A percentile compares a stretch with the other conserved stretches of the same genome.
Evolutionary conservation across 1,140 invertebrate species (phyloP).

Genomic region (Penaeus japonicus): DNA sequence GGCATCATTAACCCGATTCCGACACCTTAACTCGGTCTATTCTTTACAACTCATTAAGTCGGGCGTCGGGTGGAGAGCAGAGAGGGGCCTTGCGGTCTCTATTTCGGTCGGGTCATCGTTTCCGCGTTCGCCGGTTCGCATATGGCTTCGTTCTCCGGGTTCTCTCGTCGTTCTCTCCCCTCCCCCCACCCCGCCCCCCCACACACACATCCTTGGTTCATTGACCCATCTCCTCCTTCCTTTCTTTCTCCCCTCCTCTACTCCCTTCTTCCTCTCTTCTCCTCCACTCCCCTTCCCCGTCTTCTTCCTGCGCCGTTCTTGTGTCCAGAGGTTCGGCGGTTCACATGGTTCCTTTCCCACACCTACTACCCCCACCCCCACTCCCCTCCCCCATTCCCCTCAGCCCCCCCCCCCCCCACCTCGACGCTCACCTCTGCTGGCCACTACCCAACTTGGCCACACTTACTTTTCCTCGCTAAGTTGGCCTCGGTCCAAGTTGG

Average conservation of each 20-base stretch:
- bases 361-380: neutral
- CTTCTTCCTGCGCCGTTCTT: too few relatives aligned
- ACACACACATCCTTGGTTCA: too few relatives aligned
- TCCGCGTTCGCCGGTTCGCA: too few relatives aligned
- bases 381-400: neutral
- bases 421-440: neutral
- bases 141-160: too few relatives aligned
- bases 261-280: neutral
- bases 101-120: too few relatives aligned
- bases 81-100: too few relatives aligned
- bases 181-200: neutral
- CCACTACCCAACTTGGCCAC: neutral
- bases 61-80: too few relatives aligned
- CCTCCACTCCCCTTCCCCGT: neutral
- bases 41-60: too few relatives aligned
- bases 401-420: neutral
- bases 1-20: too few relatives aligned
- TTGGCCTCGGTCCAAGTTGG: neutral
- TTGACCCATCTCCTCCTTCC: neutral
- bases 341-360: neutral
- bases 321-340: neutral
- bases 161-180: too few relatives aligned
- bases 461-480: neutral
- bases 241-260: neutral
- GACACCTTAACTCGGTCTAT: too few relatives aligned